These are phyloP conservation scores for Geococcyx californianus DNA, from an alignment of 2,113 vertebrate species.

Conservation along the genomic window DNA sequence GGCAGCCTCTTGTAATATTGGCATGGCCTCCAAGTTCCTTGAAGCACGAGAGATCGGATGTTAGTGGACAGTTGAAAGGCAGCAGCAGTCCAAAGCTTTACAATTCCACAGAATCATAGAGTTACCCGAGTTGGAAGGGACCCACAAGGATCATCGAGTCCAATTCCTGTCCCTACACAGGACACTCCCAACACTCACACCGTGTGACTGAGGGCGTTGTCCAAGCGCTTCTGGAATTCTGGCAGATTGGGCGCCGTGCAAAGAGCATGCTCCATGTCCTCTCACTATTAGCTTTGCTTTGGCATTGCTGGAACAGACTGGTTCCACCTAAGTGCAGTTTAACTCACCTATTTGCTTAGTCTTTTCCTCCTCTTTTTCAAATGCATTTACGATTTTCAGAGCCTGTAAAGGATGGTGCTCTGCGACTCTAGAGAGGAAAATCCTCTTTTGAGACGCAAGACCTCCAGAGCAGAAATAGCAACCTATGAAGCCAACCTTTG, in stretches of 20 bases:
- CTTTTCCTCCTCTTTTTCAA: background rate
- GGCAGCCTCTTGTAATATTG: background rate
- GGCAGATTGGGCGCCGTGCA: no score
- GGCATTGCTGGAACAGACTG: background rate
- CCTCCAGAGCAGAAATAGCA: background rate
- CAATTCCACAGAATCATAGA: background rate
- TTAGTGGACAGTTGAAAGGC: background rate
- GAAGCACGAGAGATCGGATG: background rate
- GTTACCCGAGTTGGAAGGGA: no score
- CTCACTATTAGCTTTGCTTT: background rate
- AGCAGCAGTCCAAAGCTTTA: background rate
- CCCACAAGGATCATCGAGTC: no score
- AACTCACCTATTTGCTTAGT: background rate
- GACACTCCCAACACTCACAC: no score
- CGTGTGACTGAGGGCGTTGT: no score
- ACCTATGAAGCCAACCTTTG: background rate
- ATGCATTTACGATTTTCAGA: background rate
- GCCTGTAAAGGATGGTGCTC: background rate
- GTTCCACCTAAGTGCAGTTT: accelerated
- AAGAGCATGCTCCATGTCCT: background rate
- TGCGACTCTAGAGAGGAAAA: background rate
- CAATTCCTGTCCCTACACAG: no score
- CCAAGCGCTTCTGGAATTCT: no score
- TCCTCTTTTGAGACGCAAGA: background rate
- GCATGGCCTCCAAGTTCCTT: background rate